Evolutionary conservation across 2,888 invertebrate species (phyloP), one percentile per base, ranked within the genome.

Genomic region (Horisme vitalbata): DNA sequence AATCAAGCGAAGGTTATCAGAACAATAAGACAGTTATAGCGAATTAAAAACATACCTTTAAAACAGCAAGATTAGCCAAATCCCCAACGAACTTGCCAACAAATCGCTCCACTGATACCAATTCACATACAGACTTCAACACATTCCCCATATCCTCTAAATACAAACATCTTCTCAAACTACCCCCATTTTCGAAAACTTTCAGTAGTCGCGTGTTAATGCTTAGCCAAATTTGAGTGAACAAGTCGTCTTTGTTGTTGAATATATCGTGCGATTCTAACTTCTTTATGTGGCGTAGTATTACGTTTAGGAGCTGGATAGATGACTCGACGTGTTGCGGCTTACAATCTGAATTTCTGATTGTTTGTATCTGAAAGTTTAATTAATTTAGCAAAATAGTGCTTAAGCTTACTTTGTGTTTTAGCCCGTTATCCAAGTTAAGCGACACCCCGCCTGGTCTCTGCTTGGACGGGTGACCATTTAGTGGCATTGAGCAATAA

Each of bases 201-300:
- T 75, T 57, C 3, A 63, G 46, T 24, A 86, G 53, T 24, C 83
- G 68, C 0, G 57, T 24, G 52, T 75, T 76, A 1, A 86, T 39
- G 49, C 78, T 63, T 1, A 63, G 65, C 85, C 88, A 89, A 47
- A 85, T 80, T 63, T 75, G 59, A 2, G 65, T 30, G 39, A 80
- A 75, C 0, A 86, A 24, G 38, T 75, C 69, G 45, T 87, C 84
- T 55, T 75, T 84, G 10, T 77, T 65, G 33, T 75, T 54, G 55
- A 85, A 87, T 10, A 83, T 63, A 0, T 68, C 37, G 43, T 88
- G 83, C 0, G 71, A 54, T 52, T 86, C 85, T 0, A 89, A 55
- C 51, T 83, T 88, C 15, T 86, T 88, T n/a, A 77, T 63, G 38
- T 88, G 71, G 1, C 88, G 59, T 1, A 89, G 44, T 0, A 68